These are phyloP conservation scores for Miniopterus natalensis DNA, from an alignment of 2,113 vertebrate genomes.

Conservation along the genomic window DNA sequence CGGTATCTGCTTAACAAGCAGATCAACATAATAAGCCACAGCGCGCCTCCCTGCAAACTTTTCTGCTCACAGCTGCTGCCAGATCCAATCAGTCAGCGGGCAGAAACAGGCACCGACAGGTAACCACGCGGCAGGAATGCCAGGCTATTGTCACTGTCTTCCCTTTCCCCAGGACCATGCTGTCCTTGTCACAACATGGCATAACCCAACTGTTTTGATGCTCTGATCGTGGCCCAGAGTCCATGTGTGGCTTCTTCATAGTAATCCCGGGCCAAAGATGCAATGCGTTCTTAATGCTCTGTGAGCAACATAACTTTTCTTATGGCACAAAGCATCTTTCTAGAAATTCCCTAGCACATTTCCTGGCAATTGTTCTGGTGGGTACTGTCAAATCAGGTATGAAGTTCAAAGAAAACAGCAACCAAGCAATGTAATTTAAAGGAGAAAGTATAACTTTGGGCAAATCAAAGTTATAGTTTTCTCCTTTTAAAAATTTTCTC, in stretches of 20 bases:
- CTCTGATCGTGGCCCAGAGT: not conserved
- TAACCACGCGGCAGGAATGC: not conserved
- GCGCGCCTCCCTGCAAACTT: not conserved
- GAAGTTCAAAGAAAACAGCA: not conserved
- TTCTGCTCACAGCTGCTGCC: not conserved
- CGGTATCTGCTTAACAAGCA: not conserved
- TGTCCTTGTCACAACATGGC: not conserved
- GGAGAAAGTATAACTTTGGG: not conserved
- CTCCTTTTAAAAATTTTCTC: not conserved
- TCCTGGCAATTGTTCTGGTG: constrained; percentile 32
- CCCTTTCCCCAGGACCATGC: not conserved
- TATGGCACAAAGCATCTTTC: not conserved
- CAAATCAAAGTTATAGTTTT: not conserved
- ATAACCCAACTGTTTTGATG: not conserved
- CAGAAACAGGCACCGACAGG: not conserved
- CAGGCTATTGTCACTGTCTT: not conserved
- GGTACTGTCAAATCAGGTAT: not conserved
- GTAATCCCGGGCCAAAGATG: not conserved
- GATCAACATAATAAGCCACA: no score
- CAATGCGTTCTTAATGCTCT: not conserved
- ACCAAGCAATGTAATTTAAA: not conserved
- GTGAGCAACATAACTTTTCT: not conserved
- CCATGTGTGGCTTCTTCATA: not conserved
- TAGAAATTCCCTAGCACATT: not conserved
- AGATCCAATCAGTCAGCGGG: not conserved